Conservation (phyloP, 2,888 invertebrate genomes). For the Euzophera pinguis region DNA sequence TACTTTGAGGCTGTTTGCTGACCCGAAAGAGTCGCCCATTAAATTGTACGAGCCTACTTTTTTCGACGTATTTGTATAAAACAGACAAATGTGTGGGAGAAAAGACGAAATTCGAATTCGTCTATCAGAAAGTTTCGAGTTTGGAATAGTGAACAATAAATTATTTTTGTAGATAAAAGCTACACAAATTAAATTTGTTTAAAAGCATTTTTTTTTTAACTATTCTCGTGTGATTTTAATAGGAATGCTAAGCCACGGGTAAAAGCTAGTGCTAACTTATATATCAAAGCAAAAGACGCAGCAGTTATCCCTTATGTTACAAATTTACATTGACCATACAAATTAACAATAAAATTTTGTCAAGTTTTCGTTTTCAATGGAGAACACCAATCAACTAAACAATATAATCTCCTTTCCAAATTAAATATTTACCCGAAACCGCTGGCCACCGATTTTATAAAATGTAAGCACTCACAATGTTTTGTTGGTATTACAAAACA, state of each 20-base stretch:
- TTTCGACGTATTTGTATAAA: neutral
- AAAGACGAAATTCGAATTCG: no score
- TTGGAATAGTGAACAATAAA: no score
- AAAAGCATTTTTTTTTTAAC: no score
- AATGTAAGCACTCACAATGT: neutral
- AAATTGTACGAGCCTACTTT: neutral
- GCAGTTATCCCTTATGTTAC: no score
- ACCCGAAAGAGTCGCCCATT: constrained; percentile 1
- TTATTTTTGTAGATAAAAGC: no score
- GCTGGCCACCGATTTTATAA: neutral
- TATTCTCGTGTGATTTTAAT: no score
- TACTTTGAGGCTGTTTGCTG: constrained; percentile 1
- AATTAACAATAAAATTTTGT: neutral
- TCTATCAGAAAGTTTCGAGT: no score
- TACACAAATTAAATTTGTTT: no score
- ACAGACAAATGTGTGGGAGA: neutral
- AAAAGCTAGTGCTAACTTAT: no score
- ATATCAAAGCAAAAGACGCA: no score
- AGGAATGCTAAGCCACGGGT: no score
- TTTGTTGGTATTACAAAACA: neutral
- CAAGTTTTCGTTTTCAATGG: neutral
- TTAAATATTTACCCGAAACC: neutral
- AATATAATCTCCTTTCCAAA: neutral
- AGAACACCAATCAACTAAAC: neutral
- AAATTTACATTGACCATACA: no score